Base-by-base conservation (phyloP, 2,888 invertebrate species). In the Globia sparganii region DNA sequence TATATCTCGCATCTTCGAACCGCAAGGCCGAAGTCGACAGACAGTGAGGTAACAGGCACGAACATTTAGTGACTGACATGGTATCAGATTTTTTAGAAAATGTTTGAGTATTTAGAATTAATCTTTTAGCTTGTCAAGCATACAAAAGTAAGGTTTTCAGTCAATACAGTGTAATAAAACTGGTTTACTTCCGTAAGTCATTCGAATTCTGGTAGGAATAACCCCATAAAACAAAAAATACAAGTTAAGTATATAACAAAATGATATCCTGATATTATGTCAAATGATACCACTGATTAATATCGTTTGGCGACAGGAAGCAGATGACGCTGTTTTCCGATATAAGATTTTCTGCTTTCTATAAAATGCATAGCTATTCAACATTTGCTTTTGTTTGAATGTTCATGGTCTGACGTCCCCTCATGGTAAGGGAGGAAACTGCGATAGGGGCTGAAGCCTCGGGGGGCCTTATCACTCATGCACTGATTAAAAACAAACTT, bases 401-500 rank as follows among this genome's bases (percentile, higher is more conserved):
- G 92, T 90, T 90, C 88, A 65, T 75, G 75, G 68, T 75, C 77
- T 77, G 68, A 78, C 64, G 87, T 87, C 91, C 94, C 95, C 93
- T 91, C 89, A 85, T 92, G 94, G 94, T 92, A 93, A 91, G 91
- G 91, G 90, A 87, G 76, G 79, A 80, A 82, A 77, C 75, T 75
- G 78, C 76, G 77, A 77, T 78, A 73, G 83, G 83, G 86, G 77
- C 28, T 72, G 79, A 87, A 87, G 81, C 88, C 91, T 88, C 90
- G 84, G 89, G 93, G 93, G 91, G 88, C 91, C 90, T 94, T 94
- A 95, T 95, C 96, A 94, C 90, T 91, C 91, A 90, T 91, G 93
- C 94, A 93, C 95, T 96, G 96, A 96, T 96, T 96, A 96, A 94
- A 96, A 95, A 94, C 93, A 96, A 96, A 95, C 94, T 93, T 90